phyloP scores from a whole-genome alignment of 1,140 invertebrate genomes.

The Gerris buenoi region DNA sequence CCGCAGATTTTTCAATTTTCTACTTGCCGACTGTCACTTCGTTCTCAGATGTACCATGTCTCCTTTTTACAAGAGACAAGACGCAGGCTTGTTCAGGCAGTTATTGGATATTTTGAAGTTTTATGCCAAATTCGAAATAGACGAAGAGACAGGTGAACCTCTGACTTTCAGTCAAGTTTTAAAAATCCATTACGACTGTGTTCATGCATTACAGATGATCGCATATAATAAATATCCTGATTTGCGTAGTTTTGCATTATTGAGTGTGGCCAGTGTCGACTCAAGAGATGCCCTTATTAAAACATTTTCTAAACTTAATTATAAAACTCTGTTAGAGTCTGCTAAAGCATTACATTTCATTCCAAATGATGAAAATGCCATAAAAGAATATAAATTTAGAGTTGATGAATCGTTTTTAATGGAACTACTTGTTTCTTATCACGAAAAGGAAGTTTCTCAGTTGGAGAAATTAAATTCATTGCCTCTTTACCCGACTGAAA shows the following conservation, averaged over 20 bases:
- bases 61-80: slow-evolving; percentile 50
- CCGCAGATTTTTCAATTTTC: slow-evolving; percentile 87
- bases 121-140: slow-evolving; percentile 95
- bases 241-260: slow-evolving; percentile 68
- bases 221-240: slow-evolving; percentile 85
- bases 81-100: slow-evolving; percentile 86
- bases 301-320: slow-evolving; percentile 52
- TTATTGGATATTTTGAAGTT: slow-evolving; percentile 91
- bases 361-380: slow-evolving; percentile 51
- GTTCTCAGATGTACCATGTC: slow-evolving; percentile 80
- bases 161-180: slow-evolving; percentile 88
- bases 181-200: slow-evolving; percentile 77
- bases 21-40: slow-evolving; percentile 88
- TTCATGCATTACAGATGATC: slow-evolving; percentile 78
- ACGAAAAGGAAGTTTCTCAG: slow-evolving; percentile 81
- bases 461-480: slow-evolving; percentile 91
- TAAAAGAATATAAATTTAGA: slow-evolving; percentile 53
- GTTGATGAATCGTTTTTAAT: slow-evolving; percentile 64
- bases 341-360: slow-evolving; percentile 45
- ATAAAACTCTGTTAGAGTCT: slow-evolving; percentile 5
- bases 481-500: slow-evolving; percentile 96
- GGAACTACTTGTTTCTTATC: slow-evolving; percentile 63
- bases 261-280: slow-evolving; percentile 89
- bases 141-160: slow-evolving; percentile 87
- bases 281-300: slow-evolving; percentile 63